These are phyloP conservation scores for Microtus montanus DNA, from an alignment of 2,113 vertebrate species.

Conservation along the genomic window DNA sequence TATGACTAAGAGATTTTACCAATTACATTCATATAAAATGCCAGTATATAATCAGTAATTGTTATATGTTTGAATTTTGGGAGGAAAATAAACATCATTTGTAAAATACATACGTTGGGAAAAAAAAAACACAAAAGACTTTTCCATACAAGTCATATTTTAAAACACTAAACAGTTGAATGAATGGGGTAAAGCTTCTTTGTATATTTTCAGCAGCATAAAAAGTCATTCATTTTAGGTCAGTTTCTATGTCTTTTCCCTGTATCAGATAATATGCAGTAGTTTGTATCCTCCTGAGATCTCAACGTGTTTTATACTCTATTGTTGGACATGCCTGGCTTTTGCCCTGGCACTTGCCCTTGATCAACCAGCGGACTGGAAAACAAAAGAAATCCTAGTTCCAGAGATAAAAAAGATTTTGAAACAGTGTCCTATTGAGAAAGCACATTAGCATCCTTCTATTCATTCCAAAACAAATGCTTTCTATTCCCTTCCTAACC, in stretches of 20 bases:
- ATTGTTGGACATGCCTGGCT: conserved; percentile 28
- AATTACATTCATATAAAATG: not conserved
- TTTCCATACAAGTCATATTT: not conserved
- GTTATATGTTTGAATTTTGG: not conserved
- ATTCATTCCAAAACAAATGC: conserved; percentile 54
- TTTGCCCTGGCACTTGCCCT: not conserved
- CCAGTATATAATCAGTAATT: not conserved
- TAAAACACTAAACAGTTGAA: not conserved
- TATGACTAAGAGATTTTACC: not conserved
- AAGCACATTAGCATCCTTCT: conserved; percentile 55
- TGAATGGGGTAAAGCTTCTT: not conserved
- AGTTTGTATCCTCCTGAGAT: not conserved
- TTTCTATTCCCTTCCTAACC: not conserved
- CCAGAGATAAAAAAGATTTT: conserved; percentile 44
- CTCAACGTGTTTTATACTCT: not conserved
- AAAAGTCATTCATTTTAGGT: not conserved
- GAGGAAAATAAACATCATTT: not conserved
- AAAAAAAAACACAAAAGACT: not conserved
- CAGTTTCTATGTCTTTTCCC: not conserved
- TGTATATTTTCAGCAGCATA: not conserved
- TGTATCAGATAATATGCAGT: not conserved
- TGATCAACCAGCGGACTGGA: conserved; percentile 18
- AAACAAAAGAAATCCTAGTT: conserved; percentile 2
- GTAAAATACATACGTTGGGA: not conserved
- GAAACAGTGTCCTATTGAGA: conserved; percentile 59